Percentiles rank a stretch among this genome's conserved stretches.
Evolutionary conservation across 2,113 vertebrate species (phyloP).

Genomic region (Ranitomeya variabilis): DNA sequence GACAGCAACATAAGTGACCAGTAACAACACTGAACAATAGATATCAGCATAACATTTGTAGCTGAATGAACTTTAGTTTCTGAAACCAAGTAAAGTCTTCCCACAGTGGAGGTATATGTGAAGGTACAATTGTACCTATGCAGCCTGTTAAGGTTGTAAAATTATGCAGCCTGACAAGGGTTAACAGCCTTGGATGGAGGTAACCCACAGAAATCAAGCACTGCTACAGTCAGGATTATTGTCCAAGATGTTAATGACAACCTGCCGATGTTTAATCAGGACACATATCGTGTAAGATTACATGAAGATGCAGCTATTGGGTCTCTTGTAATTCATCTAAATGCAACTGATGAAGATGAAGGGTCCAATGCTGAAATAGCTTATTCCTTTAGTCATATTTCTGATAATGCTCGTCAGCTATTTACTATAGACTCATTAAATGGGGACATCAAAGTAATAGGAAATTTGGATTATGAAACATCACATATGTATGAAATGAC

Average conservation of each 20-base stretch:
- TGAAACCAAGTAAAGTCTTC: too few relatives aligned
- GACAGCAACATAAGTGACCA: too few relatives aligned
- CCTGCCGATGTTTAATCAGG: constrained; percentile 66
- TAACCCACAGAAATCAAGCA: constrained; percentile 65
- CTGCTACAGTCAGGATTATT: constrained; percentile 64
- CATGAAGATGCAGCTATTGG: constrained; percentile 67
- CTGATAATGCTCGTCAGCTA: constrained; percentile 58
- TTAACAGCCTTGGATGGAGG: constrained; percentile 69
- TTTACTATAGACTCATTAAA: constrained; percentile 67
- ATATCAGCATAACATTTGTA: too few relatives aligned
- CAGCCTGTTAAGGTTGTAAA: too few relatives aligned
- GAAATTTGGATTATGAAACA: constrained; percentile 71
- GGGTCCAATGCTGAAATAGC: constrained; percentile 65
- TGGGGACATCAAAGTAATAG: constrained; percentile 67
- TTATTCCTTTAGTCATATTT: constrained; percentile 67
- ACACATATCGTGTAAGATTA: constrained; percentile 60
- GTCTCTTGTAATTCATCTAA: constrained; percentile 60
- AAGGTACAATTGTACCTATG: too few relatives aligned
- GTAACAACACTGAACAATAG: too few relatives aligned
- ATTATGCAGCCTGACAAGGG: too few relatives aligned
- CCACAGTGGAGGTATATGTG: too few relatives aligned
- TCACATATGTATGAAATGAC: constrained; percentile 67
- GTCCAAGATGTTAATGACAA: constrained; percentile 69
- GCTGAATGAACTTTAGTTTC: too few relatives aligned
- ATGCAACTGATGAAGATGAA: constrained; percentile 70